A percentile compares a stretch with the other conserved stretches of the same genome.
Conservation (phyloP, 2,113 vertebrate species). For the Rousettus leschenaultii region DNA sequence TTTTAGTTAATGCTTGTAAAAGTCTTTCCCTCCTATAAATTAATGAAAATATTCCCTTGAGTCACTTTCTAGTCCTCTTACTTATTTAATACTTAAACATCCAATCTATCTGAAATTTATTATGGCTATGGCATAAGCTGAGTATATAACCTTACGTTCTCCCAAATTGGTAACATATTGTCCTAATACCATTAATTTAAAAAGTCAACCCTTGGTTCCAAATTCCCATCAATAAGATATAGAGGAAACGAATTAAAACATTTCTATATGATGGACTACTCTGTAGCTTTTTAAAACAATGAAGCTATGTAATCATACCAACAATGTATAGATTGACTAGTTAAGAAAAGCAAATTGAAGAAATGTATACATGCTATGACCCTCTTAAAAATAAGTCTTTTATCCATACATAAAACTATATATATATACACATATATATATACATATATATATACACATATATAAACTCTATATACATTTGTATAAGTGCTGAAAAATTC, state of each 20-base stretch:
- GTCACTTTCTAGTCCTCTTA: conserved; percentile 9
- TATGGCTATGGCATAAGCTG: not conserved
- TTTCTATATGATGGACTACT: not conserved
- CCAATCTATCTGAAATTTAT: not conserved
- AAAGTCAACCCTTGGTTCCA: not conserved
- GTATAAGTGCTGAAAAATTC: not conserved
- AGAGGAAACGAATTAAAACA: not conserved
- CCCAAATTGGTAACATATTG: not conserved
- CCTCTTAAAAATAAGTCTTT: not conserved
- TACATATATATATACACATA: not conserved
- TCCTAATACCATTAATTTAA: not conserved
- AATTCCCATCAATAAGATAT: not conserved
- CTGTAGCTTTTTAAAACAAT: not conserved
- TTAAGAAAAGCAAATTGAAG: not conserved
- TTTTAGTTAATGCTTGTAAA: not conserved
- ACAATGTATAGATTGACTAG: not conserved
- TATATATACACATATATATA: too few relatives aligned
- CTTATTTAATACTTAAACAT: not conserved
- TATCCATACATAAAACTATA: not conserved
- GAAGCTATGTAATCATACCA: not conserved
- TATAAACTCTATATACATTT: not conserved
- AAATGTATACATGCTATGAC: not conserved
- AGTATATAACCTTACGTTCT: not conserved
- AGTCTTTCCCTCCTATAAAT: not conserved
- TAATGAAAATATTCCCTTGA: not conserved